Evolutionary conservation across 2,797 vertebrate species (phyloP).

Genomic region (Scolopax bukidnonensis): DNA sequence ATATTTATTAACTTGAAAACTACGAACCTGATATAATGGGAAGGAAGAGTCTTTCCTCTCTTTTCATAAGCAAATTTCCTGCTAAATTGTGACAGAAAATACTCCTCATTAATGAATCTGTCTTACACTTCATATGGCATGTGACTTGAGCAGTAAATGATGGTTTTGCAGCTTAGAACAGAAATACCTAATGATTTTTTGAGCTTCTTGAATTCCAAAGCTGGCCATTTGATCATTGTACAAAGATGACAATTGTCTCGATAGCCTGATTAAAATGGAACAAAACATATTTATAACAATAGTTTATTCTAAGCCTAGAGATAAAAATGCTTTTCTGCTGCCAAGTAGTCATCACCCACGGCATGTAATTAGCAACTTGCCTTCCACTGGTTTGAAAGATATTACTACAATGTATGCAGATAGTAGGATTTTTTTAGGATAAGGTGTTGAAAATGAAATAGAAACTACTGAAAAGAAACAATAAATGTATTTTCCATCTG

Average conservation of each 20-base stretch:
- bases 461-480: slow-evolving; percentile 39
- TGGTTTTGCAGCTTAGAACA: slow-evolving; percentile 33
- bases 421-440: slow-evolving; percentile 37
- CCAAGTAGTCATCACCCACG: slow-evolving; percentile 29
- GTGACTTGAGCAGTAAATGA: slow-evolving; percentile 20
- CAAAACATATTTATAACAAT: slow-evolving; percentile 52
- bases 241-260: slow-evolving; percentile 34
- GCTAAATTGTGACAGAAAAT: slow-evolving; percentile 41
- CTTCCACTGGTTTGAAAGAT: slow-evolving; percentile 8
- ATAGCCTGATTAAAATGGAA: slow-evolving; percentile 42
- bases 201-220: slow-evolving; percentile 47
- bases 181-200: slow-evolving; percentile 60
- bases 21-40: background rate
- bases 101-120: slow-evolving; percentile 36
- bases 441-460: slow-evolving; percentile 53
- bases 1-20: slow-evolving; percentile 63
- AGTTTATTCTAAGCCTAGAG: slow-evolving; percentile 21
- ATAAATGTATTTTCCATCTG: slow-evolving; percentile 9
- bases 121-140: background rate
- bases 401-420: background rate
- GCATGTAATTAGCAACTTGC: slow-evolving; percentile 48
- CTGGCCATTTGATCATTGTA: slow-evolving; percentile 24
- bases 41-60: slow-evolving; percentile 15
- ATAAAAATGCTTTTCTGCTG: slow-evolving; percentile 27
- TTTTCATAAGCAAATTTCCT: slow-evolving; percentile 52